These are phyloP conservation scores for Diarsia rubi DNA, from an alignment of 2,888 invertebrate species.

Conservation along the genomic window DNA sequence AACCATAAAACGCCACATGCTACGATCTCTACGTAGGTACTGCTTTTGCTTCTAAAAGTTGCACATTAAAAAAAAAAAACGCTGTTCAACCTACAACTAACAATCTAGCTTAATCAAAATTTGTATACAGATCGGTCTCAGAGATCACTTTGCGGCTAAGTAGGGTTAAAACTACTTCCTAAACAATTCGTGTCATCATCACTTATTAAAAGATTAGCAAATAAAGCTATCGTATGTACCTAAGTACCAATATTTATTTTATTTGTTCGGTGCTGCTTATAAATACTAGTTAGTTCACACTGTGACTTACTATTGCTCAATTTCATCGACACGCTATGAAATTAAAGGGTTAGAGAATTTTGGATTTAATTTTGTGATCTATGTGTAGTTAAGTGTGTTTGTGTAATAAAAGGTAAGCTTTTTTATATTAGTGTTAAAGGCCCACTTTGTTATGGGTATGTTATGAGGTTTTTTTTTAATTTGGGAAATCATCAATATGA, in stretches of 20 bases:
- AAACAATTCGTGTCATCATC: background rate
- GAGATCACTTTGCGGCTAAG: background rate
- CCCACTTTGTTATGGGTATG: background rate
- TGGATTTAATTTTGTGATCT: background rate
- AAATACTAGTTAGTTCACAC: constrained; percentile 1
- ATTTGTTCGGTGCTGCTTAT: background rate
- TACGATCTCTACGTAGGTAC: background rate
- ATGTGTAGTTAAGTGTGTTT: background rate
- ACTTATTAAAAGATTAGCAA: constrained; percentile 14
- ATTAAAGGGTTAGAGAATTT: background rate
- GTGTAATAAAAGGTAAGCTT: constrained; percentile 1
- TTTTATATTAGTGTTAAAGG: background rate
- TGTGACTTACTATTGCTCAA: background rate
- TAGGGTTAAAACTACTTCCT: constrained; percentile 7
- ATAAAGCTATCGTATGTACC: background rate
- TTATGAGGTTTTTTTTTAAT: background rate
- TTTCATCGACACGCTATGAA: no score
- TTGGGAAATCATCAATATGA: no score
- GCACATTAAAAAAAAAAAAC: no score
- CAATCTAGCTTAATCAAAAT: no score
- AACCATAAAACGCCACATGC: background rate
- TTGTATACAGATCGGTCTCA: background rate
- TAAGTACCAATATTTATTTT: constrained; percentile 24
- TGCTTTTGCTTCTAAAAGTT: no score
- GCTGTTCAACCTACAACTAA: no score